phyloP scores from a whole-genome alignment of 1,140 invertebrate species.

The Lethocerus indicus region DNA sequence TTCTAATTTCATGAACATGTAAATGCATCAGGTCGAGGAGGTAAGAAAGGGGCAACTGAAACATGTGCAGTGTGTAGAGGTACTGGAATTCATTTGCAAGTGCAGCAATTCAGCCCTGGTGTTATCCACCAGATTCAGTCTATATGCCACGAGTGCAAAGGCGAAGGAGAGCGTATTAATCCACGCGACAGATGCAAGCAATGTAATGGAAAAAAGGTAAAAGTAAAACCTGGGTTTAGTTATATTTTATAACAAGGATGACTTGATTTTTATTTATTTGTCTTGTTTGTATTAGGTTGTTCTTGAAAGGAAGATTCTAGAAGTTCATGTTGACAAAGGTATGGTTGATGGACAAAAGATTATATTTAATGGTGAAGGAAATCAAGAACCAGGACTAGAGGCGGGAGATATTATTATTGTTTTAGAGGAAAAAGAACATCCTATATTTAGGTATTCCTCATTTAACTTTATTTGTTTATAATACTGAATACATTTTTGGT shows the following conservation, averaged over 20 bases:
- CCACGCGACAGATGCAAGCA: conserved; percentile 85
- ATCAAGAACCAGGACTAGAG: conserved; percentile 89
- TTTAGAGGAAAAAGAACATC: conserved; percentile 91
- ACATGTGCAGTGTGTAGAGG: conserved; percentile 79
- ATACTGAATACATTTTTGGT: neutral
- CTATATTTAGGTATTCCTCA: conserved; percentile 40
- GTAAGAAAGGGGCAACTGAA: conserved; percentile 85
- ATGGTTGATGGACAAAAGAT: conserved; percentile 97
- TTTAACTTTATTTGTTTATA: conserved; percentile 1
- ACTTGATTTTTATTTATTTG: neutral
- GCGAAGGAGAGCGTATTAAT: conserved; percentile 70
- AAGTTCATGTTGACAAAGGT: conserved; percentile 96
- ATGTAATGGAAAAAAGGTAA: conserved; percentile 71
- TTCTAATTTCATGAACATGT: neutral
- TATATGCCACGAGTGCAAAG: conserved; percentile 73
- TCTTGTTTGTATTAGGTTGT: conserved; percentile 33
- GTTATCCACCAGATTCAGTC: conserved; percentile 95
- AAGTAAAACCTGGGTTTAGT: neutral
- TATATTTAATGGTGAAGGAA: conserved; percentile 85
- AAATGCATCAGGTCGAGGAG: conserved; percentile 41
- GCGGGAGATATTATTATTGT: conserved; percentile 94
- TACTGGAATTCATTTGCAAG: conserved; percentile 74
- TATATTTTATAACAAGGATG: too few relatives aligned
- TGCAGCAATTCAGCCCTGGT: conserved; percentile 84
- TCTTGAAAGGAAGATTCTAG: conserved; percentile 84